These are phyloP conservation scores for Manis pentadactyla DNA, from an alignment of 2,797 vertebrate species.

Conservation along the genomic window DNA sequence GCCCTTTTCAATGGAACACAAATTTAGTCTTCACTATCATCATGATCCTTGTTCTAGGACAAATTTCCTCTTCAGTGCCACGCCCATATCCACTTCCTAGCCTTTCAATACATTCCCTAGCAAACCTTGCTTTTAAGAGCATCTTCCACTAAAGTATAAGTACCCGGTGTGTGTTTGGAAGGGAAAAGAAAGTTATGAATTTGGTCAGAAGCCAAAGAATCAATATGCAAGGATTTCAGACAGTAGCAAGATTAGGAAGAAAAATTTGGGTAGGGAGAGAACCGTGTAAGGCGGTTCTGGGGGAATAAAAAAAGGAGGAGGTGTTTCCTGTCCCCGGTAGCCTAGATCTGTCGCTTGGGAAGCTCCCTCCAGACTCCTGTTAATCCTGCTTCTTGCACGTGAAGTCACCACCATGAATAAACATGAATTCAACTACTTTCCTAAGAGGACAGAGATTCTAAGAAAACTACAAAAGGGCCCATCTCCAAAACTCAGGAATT, in stretches of 20 bases:
- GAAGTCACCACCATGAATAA: background rate
- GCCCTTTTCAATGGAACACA: background rate
- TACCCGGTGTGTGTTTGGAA: background rate
- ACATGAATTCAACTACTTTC: background rate
- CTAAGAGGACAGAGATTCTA: background rate
- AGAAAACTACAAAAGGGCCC: constrained; percentile 13
- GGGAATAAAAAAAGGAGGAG: background rate
- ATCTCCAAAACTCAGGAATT: constrained; percentile 40
- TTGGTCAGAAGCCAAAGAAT: constrained; percentile 31
- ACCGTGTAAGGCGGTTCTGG: background rate
- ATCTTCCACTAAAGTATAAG: background rate
- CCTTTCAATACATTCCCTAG: background rate
- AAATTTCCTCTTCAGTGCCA: background rate
- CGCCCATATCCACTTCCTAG: background rate
- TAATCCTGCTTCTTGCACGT: background rate
- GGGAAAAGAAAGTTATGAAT: background rate
- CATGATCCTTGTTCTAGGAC: background rate
- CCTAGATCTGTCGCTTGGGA: background rate
- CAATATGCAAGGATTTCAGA: background rate
- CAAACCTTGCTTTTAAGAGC: background rate
- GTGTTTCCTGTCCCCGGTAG: background rate
- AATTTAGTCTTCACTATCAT: background rate
- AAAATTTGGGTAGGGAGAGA: background rate
- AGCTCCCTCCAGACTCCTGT: background rate
- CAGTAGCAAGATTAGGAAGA: background rate